A percentile compares a stretch with the other conserved stretches of the same genome.
phyloP scores from a whole-genome alignment of 2,888 invertebrate species.

The Leucoptera coffeella region DNA sequence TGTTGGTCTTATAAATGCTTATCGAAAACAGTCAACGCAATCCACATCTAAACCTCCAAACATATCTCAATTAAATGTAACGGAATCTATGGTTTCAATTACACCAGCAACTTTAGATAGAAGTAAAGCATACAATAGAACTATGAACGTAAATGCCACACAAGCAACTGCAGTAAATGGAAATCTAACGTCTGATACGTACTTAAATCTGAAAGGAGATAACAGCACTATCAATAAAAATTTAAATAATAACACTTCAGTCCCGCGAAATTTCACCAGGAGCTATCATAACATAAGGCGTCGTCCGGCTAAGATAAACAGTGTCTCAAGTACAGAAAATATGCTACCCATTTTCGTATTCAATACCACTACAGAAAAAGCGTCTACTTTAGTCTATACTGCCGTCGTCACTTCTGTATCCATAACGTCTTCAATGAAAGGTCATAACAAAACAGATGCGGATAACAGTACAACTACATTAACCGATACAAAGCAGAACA shows the following conservation, averaged over 20 bases:
- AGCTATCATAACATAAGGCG: constrained; percentile 29
- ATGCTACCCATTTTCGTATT: constrained; percentile 10
- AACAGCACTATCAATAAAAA: not conserved
- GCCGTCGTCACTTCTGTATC: constrained; percentile 49
- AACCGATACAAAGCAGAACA: constrained; percentile 9
- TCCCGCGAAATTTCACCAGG: constrained; percentile 28
- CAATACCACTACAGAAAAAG: constrained; percentile 35
- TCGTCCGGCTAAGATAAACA: constrained; percentile 19
- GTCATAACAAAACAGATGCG: constrained; percentile 32
- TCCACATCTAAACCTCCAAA: constrained; percentile 18
- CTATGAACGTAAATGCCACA: constrained; percentile 11
- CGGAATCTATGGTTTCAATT: constrained; percentile 19
- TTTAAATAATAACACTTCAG: too few relatives aligned
- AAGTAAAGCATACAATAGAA: constrained; percentile 13
- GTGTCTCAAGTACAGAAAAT: constrained; percentile 21
- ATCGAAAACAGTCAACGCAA: constrained; percentile 27
- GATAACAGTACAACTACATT: constrained; percentile 17
- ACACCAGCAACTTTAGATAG: constrained; percentile 15
- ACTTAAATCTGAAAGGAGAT: too few relatives aligned
- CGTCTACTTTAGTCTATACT: constrained; percentile 42
- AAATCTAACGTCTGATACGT: too few relatives aligned
- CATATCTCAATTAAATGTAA: constrained; percentile 21
- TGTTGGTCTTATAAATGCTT: constrained; percentile 38
- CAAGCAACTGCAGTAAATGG: constrained; percentile 12
- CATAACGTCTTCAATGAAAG: constrained; percentile 45